A percentile compares a stretch with the other conserved stretches of the same genome.
Evolutionary conservation across 35 echinoderm and acorn worm genomes (phyloP).

Genomic region (Patiria miniata): DNA sequence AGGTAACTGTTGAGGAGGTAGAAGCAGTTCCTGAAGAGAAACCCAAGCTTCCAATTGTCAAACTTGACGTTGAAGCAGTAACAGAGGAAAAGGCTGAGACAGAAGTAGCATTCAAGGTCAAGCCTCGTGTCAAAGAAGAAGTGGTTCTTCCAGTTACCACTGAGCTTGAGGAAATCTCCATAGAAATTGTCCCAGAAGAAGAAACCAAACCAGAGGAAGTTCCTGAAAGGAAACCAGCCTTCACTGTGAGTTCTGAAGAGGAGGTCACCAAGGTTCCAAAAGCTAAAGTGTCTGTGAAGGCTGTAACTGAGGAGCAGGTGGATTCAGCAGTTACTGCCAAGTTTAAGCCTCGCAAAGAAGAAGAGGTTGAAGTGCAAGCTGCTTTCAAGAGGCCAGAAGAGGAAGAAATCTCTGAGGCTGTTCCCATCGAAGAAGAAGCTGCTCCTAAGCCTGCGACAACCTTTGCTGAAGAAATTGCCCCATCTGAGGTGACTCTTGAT

Average conservation of each 20-base stretch:
- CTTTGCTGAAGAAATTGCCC: conserved; percentile 31
- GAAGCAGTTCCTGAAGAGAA: neutral
- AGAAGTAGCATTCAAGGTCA: neutral
- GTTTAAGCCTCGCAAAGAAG: conserved; percentile 11
- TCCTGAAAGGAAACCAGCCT: neutral
- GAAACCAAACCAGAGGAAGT: conserved; percentile 31
- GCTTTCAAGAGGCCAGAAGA: neutral
- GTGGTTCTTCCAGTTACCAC: neutral
- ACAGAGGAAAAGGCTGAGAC: neutral
- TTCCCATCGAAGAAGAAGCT: too few species aligned
- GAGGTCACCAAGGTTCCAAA: conserved; percentile 25
- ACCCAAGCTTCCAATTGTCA: neutral
- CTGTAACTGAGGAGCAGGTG: neutral
- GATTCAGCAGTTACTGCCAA: neutral
- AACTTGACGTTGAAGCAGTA: neutral
- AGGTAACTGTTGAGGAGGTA: neutral
- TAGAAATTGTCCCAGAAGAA: neutral
- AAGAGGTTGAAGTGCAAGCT: conserved; percentile 18
- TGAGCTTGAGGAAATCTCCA: neutral
- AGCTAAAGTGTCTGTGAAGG: neutral
- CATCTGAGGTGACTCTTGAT: neutral
- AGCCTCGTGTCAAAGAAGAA: neutral
- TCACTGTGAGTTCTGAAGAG: conserved; percentile 4
- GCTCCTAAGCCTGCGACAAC: neutral
- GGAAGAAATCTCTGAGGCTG: neutral